A percentile compares a stretch with the other conserved stretches of the same genome.
phyloP scores from a whole-genome alignment of 2,888 invertebrate species.

The Muschampia plurimacula region DNA sequence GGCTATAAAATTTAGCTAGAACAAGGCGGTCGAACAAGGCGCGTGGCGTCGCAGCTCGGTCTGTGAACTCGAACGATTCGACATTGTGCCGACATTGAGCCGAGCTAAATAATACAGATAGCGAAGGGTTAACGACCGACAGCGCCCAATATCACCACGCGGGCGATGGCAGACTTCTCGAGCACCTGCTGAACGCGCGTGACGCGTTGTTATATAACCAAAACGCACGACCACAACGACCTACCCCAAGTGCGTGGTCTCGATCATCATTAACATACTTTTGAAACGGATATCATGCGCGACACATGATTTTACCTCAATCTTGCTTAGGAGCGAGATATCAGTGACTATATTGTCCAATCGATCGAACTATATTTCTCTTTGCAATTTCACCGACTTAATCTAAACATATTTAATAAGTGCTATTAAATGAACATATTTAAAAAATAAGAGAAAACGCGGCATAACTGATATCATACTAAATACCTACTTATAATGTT shows the following conservation, averaged over 20 bases:
- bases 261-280: constrained; percentile 32
- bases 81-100: constrained; percentile 83
- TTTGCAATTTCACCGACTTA: not conserved
- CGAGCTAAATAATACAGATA: constrained; percentile 83
- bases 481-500: too few relatives aligned
- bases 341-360: not conserved
- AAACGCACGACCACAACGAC: constrained; percentile 52
- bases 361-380: constrained; percentile 18
- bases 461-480: too few relatives aligned
- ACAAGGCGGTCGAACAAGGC: constrained; percentile 69
- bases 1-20: constrained; percentile 70
- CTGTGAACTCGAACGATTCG: constrained; percentile 79
- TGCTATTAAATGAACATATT: too few relatives aligned
- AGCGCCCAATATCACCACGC: constrained; percentile 79
- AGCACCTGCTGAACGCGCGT: constrained; percentile 69
- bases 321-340: not conserved
- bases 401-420: too few relatives aligned
- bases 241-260: constrained; percentile 60
- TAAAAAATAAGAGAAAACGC: too few relatives aligned
- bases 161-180: constrained; percentile 68
- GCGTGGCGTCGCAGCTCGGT: constrained; percentile 70
- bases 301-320: constrained; percentile 29
- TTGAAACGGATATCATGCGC: constrained; percentile 33
- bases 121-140: constrained; percentile 81
- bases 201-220: constrained; percentile 58